phyloP scores from a whole-genome alignment of 2,888 invertebrate genomes.

The Leptopterna dolabrata region DNA sequence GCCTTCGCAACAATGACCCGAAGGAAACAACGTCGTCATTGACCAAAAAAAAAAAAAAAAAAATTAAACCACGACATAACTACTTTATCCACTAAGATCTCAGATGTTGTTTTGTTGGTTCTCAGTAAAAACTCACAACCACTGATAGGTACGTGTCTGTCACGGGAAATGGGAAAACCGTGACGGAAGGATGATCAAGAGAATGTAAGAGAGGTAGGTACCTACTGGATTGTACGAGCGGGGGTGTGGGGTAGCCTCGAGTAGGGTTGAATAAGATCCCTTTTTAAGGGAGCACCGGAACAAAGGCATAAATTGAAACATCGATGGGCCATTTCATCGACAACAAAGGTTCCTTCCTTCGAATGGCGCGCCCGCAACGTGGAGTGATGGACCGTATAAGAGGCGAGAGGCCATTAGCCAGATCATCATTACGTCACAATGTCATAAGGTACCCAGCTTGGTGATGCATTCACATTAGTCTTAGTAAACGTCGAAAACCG shows the following conservation, averaged over 20 bases:
- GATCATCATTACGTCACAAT: background rate
- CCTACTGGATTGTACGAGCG: background rate
- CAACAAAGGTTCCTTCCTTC: slow-evolving; percentile 13
- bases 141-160: background rate
- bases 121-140: background rate
- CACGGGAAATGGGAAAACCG: background rate
- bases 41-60: too few species aligned
- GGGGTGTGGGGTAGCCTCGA: background rate
- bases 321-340: background rate
- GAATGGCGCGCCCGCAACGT: background rate
- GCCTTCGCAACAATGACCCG: too few species aligned
- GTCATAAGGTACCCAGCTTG: background rate
- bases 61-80: too few species aligned
- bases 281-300: background rate
- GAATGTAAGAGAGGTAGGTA: background rate
- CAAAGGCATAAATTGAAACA: slow-evolving; percentile 6
- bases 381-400: background rate
- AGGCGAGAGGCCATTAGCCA: background rate
- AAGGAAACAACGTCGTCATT: too few species aligned
- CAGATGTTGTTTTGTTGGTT: background rate
- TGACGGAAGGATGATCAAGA: background rate
- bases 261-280: background rate
- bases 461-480: too few species aligned
- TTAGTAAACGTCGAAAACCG: too few species aligned
- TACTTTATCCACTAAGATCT: too few species aligned